Conservation (phyloP, 2,797 vertebrate species). For the Sardinella longiceps region DNA sequence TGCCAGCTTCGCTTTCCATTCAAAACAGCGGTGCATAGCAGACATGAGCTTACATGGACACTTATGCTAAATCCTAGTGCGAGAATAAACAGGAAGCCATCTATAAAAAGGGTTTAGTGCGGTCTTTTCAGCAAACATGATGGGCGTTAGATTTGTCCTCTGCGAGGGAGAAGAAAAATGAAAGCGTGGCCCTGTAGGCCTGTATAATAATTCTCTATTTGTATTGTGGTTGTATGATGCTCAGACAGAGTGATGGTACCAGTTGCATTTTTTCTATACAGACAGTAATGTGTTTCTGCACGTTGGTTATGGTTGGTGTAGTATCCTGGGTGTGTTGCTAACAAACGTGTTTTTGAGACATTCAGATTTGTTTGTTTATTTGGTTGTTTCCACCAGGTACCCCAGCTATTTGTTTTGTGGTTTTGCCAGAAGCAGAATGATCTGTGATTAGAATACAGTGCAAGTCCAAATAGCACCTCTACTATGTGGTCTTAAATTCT, state of each 20-base stretch:
- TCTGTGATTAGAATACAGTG: background rate
- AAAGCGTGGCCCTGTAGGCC: background rate
- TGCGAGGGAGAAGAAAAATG: background rate
- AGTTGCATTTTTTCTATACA: background rate
- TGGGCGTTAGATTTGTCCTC: background rate
- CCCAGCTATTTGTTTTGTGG: background rate
- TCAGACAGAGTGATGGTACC: background rate
- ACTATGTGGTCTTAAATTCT: background rate
- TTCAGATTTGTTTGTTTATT: background rate
- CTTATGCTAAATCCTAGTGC: background rate
- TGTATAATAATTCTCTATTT: no score
- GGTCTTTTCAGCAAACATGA: background rate
- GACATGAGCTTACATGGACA: background rate
- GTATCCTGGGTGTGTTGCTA: background rate
- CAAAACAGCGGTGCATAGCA: background rate
- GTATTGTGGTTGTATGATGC: background rate
- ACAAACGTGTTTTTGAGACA: background rate
- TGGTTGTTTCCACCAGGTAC: background rate
- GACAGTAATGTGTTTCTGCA: background rate
- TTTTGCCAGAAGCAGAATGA: background rate
- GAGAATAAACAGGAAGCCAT: background rate
- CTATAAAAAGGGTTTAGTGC: background rate
- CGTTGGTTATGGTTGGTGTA: background rate
- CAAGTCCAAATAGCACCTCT: no score
- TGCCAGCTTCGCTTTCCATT: background rate